phyloP scores from a whole-genome alignment of 2,888 invertebrate species.

The Maniola hyperantus region DNA sequence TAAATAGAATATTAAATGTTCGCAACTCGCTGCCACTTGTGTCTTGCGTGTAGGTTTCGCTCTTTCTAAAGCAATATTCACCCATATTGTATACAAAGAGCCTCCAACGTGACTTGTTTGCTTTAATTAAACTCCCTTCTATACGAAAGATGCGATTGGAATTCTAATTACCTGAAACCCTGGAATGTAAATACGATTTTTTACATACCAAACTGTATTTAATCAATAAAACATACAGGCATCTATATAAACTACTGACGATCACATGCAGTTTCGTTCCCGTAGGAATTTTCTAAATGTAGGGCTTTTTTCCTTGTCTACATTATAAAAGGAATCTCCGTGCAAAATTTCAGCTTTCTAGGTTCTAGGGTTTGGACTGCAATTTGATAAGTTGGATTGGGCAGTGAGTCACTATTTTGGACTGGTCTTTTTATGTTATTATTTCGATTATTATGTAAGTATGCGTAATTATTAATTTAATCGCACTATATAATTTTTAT shows the following conservation, averaged over 20 bases:
- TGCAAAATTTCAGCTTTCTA: too few relatives aligned
- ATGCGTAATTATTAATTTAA: too few relatives aligned
- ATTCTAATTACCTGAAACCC: not conserved
- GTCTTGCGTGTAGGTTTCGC: constrained; percentile 3
- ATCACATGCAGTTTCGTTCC: too few relatives aligned
- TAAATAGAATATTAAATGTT: too few relatives aligned
- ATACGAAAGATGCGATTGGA: not conserved
- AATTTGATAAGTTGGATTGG: too few relatives aligned
- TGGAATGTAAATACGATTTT: not conserved
- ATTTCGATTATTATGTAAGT: not conserved
- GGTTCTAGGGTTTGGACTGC: too few relatives aligned
- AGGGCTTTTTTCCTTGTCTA: too few relatives aligned
- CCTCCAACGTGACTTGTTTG: constrained; percentile 37
- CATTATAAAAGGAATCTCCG: too few relatives aligned
- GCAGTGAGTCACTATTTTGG: too few relatives aligned
- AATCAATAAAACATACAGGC: not conserved
- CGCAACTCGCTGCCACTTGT: constrained; percentile 17
- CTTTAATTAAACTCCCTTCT: constrained; percentile 42
- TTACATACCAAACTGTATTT: not conserved
- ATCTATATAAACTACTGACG: too few relatives aligned
- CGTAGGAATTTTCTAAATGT: too few relatives aligned
- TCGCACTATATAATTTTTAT: too few relatives aligned
- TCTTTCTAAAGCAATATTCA: constrained; percentile 27
- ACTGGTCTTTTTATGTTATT: not conserved
- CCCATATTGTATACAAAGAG: constrained; percentile 23